Percentiles rank a stretch among this genome's conserved stretches.
These are phyloP conservation scores for Microtus pennsylvanicus DNA, from an alignment of 2,113 vertebrate species.

Conservation along the genomic window DNA sequence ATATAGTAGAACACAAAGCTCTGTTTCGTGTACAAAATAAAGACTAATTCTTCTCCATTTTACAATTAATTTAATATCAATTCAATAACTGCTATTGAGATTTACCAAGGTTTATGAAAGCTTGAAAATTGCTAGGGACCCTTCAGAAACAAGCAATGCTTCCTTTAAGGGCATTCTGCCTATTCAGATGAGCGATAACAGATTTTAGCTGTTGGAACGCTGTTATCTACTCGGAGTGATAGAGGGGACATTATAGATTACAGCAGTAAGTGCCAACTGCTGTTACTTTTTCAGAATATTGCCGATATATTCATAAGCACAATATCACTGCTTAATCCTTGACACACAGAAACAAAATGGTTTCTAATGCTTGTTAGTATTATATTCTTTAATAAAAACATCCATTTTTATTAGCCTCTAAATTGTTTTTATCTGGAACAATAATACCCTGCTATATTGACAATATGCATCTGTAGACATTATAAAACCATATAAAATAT, in stretches of 20 bases:
- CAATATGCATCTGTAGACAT: constrained; percentile 53
- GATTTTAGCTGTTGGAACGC: constrained; percentile 81
- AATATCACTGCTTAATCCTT: constrained; percentile 73
- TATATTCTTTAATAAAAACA: constrained; percentile 70
- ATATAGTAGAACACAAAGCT: not conserved
- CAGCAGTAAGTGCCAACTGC: constrained; percentile 49
- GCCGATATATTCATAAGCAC: constrained; percentile 67
- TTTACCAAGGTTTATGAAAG: constrained; percentile 75
- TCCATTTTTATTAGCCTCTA: constrained; percentile 74
- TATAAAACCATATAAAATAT: constrained; percentile 56
- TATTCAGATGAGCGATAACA: constrained; percentile 77
- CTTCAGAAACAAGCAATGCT: constrained; percentile 77
- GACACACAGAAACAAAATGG: constrained; percentile 77
- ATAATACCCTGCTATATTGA: constrained; percentile 41
- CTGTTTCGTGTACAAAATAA: not conserved
- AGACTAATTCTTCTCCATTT: not conserved
- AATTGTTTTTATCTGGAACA: constrained; percentile 67
- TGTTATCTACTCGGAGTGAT: constrained; percentile 77
- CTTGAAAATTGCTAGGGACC: constrained; percentile 74
- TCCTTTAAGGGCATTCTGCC: constrained; percentile 81
- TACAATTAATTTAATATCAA: constrained; percentile 73
- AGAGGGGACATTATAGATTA: constrained; percentile 77
- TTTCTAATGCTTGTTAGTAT: constrained; percentile 79
- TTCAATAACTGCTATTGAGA: constrained; percentile 73
- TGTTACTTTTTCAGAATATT: constrained; percentile 78